Percentiles rank a stretch among this genome's conserved stretches.
Evolutionary conservation across 2,113 vertebrate species (phyloP).

Genomic region (Vireo altiloquus): DNA sequence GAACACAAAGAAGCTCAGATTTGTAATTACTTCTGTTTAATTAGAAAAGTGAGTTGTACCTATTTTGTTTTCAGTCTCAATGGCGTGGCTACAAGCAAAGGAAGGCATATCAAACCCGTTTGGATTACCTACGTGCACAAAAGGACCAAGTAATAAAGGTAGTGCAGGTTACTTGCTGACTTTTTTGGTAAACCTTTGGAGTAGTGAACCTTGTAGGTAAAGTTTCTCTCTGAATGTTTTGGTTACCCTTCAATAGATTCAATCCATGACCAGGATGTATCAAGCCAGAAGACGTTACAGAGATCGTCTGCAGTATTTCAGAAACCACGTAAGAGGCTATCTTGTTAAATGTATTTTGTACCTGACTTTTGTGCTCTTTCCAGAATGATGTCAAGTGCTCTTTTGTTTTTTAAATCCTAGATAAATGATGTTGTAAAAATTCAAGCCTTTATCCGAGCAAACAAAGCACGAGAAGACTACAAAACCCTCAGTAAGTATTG

Average conservation of each 20-base stretch:
- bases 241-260: constrained; percentile 76
- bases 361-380: background rate
- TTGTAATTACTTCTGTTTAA: background rate
- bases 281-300: constrained; percentile 91
- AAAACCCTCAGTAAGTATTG: constrained; percentile 93
- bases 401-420: constrained; percentile 66
- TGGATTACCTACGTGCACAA: constrained; percentile 83
- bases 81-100: constrained; percentile 93
- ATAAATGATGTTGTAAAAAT: constrained; percentile 93
- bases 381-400: background rate
- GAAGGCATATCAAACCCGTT: constrained; percentile 82
- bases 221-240: background rate
- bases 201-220: background rate
- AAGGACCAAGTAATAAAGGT: constrained; percentile 89
- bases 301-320: constrained; percentile 91
- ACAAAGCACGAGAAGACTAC: constrained; percentile 98
- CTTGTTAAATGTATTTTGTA: background rate
- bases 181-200: background rate
- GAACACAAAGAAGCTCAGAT: background rate
- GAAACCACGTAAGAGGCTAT: constrained; percentile 83
- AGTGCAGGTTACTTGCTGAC: background rate
- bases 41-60: background rate
- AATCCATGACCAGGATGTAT: constrained; percentile 92
- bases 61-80: constrained; percentile 79
- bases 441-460: constrained; percentile 96